Evolutionary conservation across 92 coral and sea anemone species (phyloP).

Genomic region (Diadumene lineata): DNA sequence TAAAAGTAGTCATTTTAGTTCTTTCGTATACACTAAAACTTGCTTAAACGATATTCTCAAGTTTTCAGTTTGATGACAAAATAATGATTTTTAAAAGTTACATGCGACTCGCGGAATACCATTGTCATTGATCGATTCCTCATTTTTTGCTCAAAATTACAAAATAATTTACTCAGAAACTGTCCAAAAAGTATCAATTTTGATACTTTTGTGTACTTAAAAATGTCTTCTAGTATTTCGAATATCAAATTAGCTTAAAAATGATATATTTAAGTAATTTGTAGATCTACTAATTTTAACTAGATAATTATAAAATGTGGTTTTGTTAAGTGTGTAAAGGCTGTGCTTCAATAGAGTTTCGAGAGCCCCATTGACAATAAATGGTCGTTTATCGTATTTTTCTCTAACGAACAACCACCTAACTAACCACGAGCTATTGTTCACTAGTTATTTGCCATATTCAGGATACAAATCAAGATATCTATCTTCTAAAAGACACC

Average conservation of each 20-base stretch:
- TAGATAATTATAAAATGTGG: neutral
- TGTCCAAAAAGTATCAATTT: neutral
- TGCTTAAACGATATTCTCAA: too few species aligned
- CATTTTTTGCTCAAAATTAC: too few species aligned
- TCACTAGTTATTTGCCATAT: constrained; percentile 51
- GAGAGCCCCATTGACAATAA: neutral
- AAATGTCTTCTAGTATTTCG: neutral
- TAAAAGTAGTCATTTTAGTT: too few species aligned
- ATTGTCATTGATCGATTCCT: too few species aligned
- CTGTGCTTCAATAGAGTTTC: neutral
- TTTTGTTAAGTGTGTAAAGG: neutral
- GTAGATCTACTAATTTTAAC: neutral
- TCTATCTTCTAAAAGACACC: constrained; percentile 60
- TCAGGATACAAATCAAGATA: constrained; percentile 53
- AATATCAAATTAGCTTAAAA: constrained; percentile 5
- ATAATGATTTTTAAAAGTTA: too few species aligned
- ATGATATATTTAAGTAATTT: neutral
- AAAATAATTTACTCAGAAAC: too few species aligned
- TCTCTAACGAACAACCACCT: constrained; percentile 20
- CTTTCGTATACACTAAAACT: too few species aligned
- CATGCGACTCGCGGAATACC: too few species aligned
- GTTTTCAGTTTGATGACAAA: too few species aligned
- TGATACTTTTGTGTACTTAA: neutral
- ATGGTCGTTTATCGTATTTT: constrained; percentile 25
- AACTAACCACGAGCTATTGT: constrained; percentile 38